Conservation (phyloP, 2,113 vertebrate species). For the Stercorarius parasiticus region DNA sequence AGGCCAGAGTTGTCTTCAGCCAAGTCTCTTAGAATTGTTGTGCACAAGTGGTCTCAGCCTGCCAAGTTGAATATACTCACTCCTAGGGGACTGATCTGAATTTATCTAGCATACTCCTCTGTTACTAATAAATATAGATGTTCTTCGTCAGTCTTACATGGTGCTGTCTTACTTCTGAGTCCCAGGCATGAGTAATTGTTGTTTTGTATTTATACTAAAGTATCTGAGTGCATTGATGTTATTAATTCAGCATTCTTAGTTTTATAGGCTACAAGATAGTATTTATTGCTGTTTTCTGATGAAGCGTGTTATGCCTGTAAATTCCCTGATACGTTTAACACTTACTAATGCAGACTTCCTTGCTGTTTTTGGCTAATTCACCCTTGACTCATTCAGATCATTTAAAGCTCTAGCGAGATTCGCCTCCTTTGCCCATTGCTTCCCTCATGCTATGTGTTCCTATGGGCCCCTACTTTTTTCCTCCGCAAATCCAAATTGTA, state of each 20-base stretch:
- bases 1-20: slow-evolving; percentile 29
- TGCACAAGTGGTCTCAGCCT: background rate
- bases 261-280: slow-evolving; percentile 8
- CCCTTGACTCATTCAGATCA: background rate
- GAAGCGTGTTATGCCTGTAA: background rate
- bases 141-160: slow-evolving; percentile 10
- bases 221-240: background rate
- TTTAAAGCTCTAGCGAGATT: background rate
- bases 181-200: background rate
- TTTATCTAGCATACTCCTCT: slow-evolving; percentile 36
- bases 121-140: slow-evolving; percentile 37
- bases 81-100: slow-evolving; percentile 36
- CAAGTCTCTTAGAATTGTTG: slow-evolving; percentile 29
- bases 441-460: background rate
- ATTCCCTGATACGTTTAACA: background rate
- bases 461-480: background rate
- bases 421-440: background rate
- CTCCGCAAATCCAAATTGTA: background rate
- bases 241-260: background rate
- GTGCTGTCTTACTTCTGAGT: slow-evolving; percentile 22
- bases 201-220: background rate
- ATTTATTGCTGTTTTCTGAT: background rate
- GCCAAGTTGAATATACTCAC: slow-evolving; percentile 23
- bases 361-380: background rate
- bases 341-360: background rate